Conservation (phyloP, 1,140 invertebrate species). For the Panagrolaimus sp. region DNA sequence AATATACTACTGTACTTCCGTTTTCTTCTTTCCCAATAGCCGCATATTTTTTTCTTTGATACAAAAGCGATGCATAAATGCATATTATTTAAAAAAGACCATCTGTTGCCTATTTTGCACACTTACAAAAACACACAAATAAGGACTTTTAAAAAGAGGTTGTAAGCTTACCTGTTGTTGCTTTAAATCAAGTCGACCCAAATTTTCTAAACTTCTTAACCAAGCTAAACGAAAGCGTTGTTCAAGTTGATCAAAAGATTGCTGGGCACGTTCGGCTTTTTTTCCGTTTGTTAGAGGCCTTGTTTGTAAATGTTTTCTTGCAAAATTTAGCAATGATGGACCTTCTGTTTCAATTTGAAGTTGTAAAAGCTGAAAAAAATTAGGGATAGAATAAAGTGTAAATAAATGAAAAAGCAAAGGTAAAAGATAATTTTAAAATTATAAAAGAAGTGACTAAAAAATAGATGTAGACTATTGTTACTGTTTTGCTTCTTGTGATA, state of each 20-base stretch:
- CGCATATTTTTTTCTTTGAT: too few relatives aligned
- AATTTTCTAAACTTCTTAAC: conserved; percentile 3
- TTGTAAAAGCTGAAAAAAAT: conserved; percentile 4
- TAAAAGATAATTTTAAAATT: too few relatives aligned
- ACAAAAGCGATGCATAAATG: neutral
- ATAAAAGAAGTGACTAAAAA: too few relatives aligned
- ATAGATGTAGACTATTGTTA: too few relatives aligned
- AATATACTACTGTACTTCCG: too few relatives aligned
- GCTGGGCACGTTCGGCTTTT: neutral
- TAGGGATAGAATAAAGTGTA: neutral
- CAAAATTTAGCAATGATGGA: neutral
- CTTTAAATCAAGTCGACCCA: neutral
- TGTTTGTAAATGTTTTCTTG: neutral
- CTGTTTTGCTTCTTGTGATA: too few relatives aligned
- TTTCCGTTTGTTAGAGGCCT: neutral
- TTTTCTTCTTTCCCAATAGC: too few relatives aligned
- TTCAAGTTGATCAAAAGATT: neutral
- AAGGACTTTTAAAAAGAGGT: neutral
- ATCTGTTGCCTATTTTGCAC: too few relatives aligned
- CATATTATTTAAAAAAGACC: neutral
- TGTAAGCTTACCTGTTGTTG: neutral
- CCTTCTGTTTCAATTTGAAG: conserved; percentile 11
- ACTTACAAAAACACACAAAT: neutral
- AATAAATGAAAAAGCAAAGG: neutral
- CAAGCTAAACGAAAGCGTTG: neutral